Evolutionary conservation across 2,113 vertebrate species (phyloP).

Genomic region (Potamarius usumacintae): DNA sequence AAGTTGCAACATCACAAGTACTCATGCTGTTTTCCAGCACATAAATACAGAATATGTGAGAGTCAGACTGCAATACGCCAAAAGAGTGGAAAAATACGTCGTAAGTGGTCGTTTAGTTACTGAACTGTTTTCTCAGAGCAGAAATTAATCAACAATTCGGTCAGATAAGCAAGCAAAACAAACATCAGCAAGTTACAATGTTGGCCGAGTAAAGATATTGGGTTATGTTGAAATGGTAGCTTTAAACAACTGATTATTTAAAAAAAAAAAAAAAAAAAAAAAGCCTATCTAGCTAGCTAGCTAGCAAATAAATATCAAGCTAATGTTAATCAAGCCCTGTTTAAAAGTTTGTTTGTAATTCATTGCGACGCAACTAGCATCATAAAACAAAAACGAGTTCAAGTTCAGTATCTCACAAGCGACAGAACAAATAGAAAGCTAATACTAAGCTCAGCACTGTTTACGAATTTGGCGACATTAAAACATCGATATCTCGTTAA

Average conservation of each 20-base stretch:
- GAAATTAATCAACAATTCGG: neutral
- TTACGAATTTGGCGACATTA: neutral
- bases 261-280: neutral
- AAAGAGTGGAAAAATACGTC: neutral
- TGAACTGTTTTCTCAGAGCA: neutral
- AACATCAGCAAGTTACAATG: neutral
- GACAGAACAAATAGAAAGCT: neutral
- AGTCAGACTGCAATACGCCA: neutral
- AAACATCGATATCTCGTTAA: neutral
- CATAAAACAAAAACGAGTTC: no score
- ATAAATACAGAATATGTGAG: neutral
- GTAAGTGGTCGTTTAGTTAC: neutral
- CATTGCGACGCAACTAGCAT: neutral
- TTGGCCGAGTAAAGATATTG: neutral
- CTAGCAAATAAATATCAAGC: neutral
- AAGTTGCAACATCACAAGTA: neutral
- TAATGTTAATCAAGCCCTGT: neutral
- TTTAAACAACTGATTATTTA: neutral
- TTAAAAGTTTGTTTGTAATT: neutral
- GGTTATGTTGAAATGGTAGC: neutral
- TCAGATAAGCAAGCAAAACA: neutral
- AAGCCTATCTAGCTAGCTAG: neutral
- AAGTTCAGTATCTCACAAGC: neutral
- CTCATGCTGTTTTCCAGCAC: neutral
- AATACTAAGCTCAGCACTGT: neutral